Evolutionary conservation across 2,113 vertebrate genomes (phyloP), one percentile per base, ranked within the genome.

Genomic region (Sinocyclocheilus maitianheensis): DNA sequence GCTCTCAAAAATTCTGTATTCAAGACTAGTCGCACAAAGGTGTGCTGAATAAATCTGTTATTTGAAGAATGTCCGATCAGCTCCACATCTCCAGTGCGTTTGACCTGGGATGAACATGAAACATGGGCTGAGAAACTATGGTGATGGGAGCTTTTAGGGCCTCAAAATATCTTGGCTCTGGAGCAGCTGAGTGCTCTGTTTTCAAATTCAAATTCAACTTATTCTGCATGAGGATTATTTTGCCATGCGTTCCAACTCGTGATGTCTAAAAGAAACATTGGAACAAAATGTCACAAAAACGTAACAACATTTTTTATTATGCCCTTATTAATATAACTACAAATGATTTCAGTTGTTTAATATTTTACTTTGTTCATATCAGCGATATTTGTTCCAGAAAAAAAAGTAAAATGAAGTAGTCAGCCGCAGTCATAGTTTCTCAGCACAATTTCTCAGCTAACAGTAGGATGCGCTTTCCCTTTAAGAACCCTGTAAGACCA

Each of bases 201-300:
- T 80, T 75, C 30, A 75, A 81, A 84, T 84, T 86, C 46, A 76
- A 40, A 67, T 76, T 37, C 46, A 75, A 43, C 81, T 80, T 81
- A 81, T 83, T 81, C 53, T 48, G 77, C 53, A 63, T 55, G 75
- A 46, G 26, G 72, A 12, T 16, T 87, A 26, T 87, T 83, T 87
- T 77, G 80, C 63, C 84, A 24, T 24, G n/a, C 13, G 5, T 51
- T 51, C n/a, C 72, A 16, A n/a, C 37, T 43, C 1, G 4, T 20
- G 37, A 74, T 12, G 37, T 22, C 4, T 20, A 22, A 43, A 76
- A 13, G 43, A 43, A 26, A 26, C 43, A 24, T 43, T 14, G 22
- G 72, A 74, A 13, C 22, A 24, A 2, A 24, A 76, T 75, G 43
- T 74, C 37, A 74, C 10, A 26, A 26, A 26, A 26, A 26, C 26